A percentile compares a stretch with the other conserved stretches of the same genome.
phyloP scores from a whole-genome alignment of 2,888 invertebrate species.

The Tetranychus truncatus region DNA sequence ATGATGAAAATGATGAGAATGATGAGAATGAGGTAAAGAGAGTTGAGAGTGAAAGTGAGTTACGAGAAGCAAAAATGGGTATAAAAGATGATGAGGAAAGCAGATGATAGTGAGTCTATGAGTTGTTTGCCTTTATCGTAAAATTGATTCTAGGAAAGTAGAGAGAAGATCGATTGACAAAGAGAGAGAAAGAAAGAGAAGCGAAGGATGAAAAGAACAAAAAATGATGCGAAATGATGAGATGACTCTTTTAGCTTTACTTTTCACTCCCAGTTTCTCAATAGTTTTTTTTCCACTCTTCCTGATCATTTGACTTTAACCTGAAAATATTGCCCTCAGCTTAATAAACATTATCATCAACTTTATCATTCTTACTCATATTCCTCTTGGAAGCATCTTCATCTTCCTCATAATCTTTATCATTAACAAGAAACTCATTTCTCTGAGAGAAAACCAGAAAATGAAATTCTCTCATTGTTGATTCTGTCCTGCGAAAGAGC shows the following conservation, averaged over 20 bases:
- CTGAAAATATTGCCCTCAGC: not conserved
- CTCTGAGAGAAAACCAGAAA: no score
- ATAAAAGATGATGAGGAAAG: not conserved
- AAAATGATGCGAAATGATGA: not conserved
- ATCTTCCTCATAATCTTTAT: no score
- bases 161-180: not conserved
- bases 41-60: not conserved
- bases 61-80: not conserved
- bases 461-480: no score
- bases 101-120: not conserved
- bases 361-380: not conserved
- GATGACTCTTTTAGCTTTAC: not conserved
- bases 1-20: not conserved
- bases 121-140: not conserved
- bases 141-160: not conserved
- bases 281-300: not conserved
- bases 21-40: not conserved
- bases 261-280: not conserved
- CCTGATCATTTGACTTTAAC: not conserved
- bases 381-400: not conserved
- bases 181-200: not conserved
- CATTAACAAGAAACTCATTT: no score
- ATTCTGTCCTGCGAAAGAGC: no score
- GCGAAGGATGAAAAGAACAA: not conserved
- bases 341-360: not conserved